Base-by-base conservation (phyloP, 2,113 vertebrate species). In the Zosterops japonicus region DNA sequence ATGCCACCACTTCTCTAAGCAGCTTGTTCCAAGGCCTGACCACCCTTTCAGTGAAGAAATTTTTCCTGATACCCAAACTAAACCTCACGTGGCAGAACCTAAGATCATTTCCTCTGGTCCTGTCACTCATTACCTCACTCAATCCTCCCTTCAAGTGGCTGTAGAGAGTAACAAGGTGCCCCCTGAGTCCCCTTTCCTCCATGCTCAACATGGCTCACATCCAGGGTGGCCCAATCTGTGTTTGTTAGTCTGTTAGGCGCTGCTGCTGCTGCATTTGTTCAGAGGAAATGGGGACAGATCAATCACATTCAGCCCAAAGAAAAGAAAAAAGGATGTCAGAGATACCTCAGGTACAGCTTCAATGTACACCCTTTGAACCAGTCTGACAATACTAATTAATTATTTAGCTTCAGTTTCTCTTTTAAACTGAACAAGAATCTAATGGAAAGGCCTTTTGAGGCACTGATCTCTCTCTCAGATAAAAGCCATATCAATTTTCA, bases 391-490 rank as follows among this genome's bases (percentile, higher is more conserved):
- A 61, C n/a, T 56, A 47, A 85, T 93, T 53, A 91, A 91, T 93
- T 85, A 90, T 92, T 93, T 84, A 90, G 36, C 49, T 86, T 39
- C 35, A 28, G 57, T 89, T 94, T 90, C 44, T 72, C 75, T 77
- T 92, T 91, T 80, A 80, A 82, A 57, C 31, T 12, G 59, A 90
- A 39, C 3, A 8, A 80, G 67, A 72, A 68, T 12, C 42, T 83
- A 75, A 67, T 24, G 33, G 89, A 68, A 77, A 85, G 65, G 65
- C 39, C 2, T 1, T 68, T 42, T 23, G 33, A 91, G 65, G 64
- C 0, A 0, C 50, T 16, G 21, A 35, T 35, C 29, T 36, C 41
- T 82, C 41, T 24, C 76, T 70, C 2, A 0, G 60, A 69, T 55
- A 87, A 94, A 94, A 94, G 44, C 39, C 47, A 5, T 29, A 28